phyloP scores from a whole-genome alignment of 2,888 invertebrate genomes.

The Nephrocerus scutellatus region DNA sequence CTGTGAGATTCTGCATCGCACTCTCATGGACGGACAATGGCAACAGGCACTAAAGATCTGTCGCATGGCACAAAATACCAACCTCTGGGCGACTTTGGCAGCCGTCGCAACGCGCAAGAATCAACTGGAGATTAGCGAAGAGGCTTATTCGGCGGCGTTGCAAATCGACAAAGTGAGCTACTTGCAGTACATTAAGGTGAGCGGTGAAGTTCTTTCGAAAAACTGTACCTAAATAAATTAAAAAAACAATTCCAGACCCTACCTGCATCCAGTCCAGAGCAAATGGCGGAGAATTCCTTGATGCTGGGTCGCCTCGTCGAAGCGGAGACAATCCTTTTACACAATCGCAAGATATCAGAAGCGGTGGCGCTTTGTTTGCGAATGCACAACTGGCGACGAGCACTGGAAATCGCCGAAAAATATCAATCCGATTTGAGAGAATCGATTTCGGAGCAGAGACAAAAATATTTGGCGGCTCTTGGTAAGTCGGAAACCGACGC shows the following conservation, averaged over 20 bases:
- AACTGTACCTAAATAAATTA: too few species aligned
- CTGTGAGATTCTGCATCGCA: conserved; percentile 55
- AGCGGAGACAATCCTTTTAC: conserved; percentile 46
- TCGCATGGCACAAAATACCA: conserved; percentile 50
- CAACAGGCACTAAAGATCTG: conserved; percentile 77
- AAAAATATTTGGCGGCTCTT: conserved; percentile 39
- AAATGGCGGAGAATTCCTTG: conserved; percentile 47
- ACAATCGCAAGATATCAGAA: conserved; percentile 40
- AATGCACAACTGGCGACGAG: conserved; percentile 46
- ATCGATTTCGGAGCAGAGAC: conserved; percentile 36
- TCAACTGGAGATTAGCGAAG: conserved; percentile 84
- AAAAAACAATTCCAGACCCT: too few species aligned
- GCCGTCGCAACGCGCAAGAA: conserved; percentile 81
- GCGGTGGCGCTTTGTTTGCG: conserved; percentile 41
- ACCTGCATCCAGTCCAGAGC: conserved; percentile 45
- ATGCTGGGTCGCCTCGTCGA: conserved; percentile 44
- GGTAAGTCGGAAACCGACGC: conserved; percentile 39
- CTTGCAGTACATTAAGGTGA: conserved; percentile 72
- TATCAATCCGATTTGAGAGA: conserved; percentile 33
- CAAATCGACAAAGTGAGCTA: conserved; percentile 82
- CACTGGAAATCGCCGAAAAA: conserved; percentile 42
- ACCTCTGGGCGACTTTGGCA: conserved; percentile 92
- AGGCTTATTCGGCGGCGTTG: conserved; percentile 87
- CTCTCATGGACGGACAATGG: conserved; percentile 72
- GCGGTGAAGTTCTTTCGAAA: conserved; percentile 12